Conservation (phyloP, 1,140 invertebrate genomes). For the Anastatus disparis region DNA sequence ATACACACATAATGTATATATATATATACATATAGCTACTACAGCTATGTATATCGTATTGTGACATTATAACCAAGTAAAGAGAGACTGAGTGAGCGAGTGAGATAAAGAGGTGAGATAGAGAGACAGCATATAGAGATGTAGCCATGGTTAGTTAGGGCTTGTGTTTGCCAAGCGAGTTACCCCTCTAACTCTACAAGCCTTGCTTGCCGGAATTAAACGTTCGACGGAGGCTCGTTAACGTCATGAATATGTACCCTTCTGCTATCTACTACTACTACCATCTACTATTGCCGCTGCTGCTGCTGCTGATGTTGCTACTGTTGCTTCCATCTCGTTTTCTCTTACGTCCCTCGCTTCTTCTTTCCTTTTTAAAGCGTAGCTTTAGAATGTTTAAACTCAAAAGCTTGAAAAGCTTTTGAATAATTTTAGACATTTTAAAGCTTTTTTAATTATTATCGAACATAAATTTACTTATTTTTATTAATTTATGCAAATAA, state of each 20-base stretch:
- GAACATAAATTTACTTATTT: too few relatives aligned
- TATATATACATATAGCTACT: too few relatives aligned
- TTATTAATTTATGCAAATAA: too few relatives aligned
- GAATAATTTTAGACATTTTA: too few relatives aligned
- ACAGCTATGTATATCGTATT: neutral
- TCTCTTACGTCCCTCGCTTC: conserved; percentile 7
- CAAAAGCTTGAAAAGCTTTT: too few relatives aligned
- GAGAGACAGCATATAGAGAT: conserved; percentile 47
- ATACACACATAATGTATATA: conserved; percentile 43
- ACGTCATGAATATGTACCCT: conserved; percentile 70
- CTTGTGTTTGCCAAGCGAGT: conserved; percentile 67
- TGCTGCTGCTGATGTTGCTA: too few relatives aligned
- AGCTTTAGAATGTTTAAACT: neutral
- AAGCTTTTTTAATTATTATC: too few relatives aligned
- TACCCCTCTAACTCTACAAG: conserved; percentile 52
- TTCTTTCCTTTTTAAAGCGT: conserved; percentile 10
- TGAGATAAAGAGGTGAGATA: too few relatives aligned
- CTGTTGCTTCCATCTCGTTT: too few relatives aligned
- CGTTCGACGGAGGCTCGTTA: conserved; percentile 68
- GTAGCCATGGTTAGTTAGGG: conserved; percentile 68
- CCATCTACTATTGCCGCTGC: neutral
- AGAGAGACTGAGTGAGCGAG: too few relatives aligned
- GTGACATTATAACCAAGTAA: too few relatives aligned
- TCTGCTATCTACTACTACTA: conserved; percentile 22
- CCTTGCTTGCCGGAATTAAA: conserved; percentile 68